Evolutionary conservation across 2,113 vertebrate genomes (phyloP), one percentile per base, ranked within the genome.

Genomic region (Sula dactylatra): DNA sequence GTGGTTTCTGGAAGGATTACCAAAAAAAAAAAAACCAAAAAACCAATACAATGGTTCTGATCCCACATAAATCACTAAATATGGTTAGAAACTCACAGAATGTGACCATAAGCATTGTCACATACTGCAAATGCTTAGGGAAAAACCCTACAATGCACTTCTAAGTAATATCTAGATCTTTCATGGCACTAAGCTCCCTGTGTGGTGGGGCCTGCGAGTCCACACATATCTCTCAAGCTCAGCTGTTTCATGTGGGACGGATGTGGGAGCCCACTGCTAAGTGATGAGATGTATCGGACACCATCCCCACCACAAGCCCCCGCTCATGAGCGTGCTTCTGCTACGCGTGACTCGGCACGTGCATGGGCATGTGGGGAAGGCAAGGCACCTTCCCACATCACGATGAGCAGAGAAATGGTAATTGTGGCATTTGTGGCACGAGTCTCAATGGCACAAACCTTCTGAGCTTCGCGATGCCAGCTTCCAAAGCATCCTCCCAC

Each of bases 271-370:
- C 50, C 47, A 27, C 32, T 36, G 31, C 31, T 71, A 56, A 29
- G 32, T 6, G 19, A 72, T 13, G 45, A 58, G 26, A 47, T 0
- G 0, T 4, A 34, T 7, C 55, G 25, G 29, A 42, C 22, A 34
- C 36, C 16, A 6, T n/a, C 26, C 20, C 27, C 24, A n/a, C 8
- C 47, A 38, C 56, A 76, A 76, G 67, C 4, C 16, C 32, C 22
- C 19, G 10, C 36, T 55, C 15, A 0, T 1, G 45, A 58, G 24
- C 7, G 6, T 40, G 52, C 38, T 73, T 26, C 67, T 65, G 49
- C 38, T 26, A 5, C 0, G 0, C 0, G 0, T 49, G 55, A 69
- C 59, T 64, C 1, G 2, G 31, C 9, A 7, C 2, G 19, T 9
- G 29, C 3, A 2, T 2, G 47, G 71, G 66, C 24, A 31, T 1